These are phyloP conservation scores for Xerus rutilus DNA, from an alignment of 2,797 vertebrate species.

Conservation along the genomic window DNA sequence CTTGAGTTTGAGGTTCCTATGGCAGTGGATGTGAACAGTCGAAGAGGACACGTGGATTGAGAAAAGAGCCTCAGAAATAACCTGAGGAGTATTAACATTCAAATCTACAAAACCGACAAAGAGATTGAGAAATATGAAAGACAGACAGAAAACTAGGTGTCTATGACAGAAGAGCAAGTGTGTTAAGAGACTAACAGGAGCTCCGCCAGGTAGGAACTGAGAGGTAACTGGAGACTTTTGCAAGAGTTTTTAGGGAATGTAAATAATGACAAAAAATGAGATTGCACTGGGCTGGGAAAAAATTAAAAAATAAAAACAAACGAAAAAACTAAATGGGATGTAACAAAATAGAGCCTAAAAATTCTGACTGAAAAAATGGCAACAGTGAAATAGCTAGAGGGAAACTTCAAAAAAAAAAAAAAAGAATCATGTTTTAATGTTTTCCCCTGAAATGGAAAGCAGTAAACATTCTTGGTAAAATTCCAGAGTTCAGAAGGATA, in stretches of 20 bases:
- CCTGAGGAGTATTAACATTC: not conserved
- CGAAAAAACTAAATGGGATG: not conserved
- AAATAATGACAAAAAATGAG: not conserved
- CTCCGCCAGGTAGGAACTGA: not conserved
- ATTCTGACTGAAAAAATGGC: not conserved
- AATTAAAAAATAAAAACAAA: too few relatives aligned
- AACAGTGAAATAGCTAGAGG: not conserved
- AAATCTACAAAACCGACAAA: not conserved
- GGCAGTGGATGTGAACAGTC: not conserved
- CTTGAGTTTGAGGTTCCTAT: not conserved
- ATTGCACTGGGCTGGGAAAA: not conserved
- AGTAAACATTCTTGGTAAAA: not conserved
- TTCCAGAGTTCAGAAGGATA: not conserved
- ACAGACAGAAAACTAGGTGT: not conserved
- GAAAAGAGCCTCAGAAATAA: not conserved
- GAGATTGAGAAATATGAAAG: not conserved
- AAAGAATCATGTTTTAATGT: not conserved
- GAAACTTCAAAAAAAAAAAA: not conserved
- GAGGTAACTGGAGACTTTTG: not conserved
- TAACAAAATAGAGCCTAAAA: not conserved
- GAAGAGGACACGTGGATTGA: not conserved
- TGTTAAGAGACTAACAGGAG: slow-evolving; percentile 1
- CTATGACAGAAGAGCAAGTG: not conserved
- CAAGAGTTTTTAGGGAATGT: not conserved
- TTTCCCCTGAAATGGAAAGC: not conserved